Evolutionary conservation across 1,140 invertebrate genomes (phyloP), one percentile per base, ranked within the genome.

Genomic region (Musca domestica): DNA sequence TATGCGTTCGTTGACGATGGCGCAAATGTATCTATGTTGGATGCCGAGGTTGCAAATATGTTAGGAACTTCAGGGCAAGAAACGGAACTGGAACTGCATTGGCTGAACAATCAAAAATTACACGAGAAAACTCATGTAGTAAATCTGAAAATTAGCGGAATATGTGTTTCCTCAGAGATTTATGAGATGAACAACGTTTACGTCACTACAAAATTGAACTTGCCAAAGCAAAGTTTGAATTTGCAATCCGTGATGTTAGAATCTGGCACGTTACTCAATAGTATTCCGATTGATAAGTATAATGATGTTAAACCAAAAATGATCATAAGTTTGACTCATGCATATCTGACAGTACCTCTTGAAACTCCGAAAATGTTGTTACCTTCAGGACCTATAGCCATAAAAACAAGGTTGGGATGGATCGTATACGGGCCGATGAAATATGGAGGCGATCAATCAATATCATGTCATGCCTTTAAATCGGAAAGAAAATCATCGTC

Each of bases 301-400:
- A 15, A 25, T 15, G 17, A 34, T 7, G 23, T 61, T n/a, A 30
- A 30, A 34, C 56, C 25, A 61, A 15, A 58, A 58, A 58, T 58
- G 22, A 25, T 58, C 6, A 58, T 58, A 19, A 58, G 54, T 58
- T 30, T 61, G n/a, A 17, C 14, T 23, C 56, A 61, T 41, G 56
- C 56, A n/a, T 61, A 23, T 61, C 27, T 61, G 56, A 61, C 56
- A 14, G 56, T 61, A 34, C 56, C 27, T 4, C 27, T 30, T 30
- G 27, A 30, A 30, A 30, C 27, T 30, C 27, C 27, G 27, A 30
- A 30, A 30, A 30, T 30, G 27, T 30, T 30, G 27, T 30, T 30
- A 30, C 27, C 27, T 30, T 30, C 27, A 30, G 27, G 27, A 49
- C 48, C 48, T 17, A 49, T 49, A 49, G 48, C 48, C 12, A 20